Evolutionary conservation across 2,113 vertebrate species (phyloP), one percentile per base, ranked within the genome.

Genomic region (Rynchops niger): DNA sequence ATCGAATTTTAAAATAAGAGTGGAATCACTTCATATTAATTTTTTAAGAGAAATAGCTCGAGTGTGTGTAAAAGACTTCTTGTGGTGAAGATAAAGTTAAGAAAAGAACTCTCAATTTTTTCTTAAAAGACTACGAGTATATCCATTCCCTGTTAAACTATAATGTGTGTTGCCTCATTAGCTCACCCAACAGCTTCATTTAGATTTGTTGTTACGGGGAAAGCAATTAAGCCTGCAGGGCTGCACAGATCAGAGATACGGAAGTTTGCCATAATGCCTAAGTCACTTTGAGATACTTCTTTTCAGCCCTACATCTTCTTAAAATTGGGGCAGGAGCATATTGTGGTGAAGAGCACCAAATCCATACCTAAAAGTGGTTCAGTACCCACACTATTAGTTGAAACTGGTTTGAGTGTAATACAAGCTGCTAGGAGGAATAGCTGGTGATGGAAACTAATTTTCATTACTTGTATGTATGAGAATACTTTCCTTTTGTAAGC

Each of bases 221-320:
- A 86, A 62, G 72, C 89, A 90, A 73, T 92, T 95, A 96, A 95
- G 62, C 82, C 76, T 91, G n/a, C 71, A 73, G 78, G 77, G 52
- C 91, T 90, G 45, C 73, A 74, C 49, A 91, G 77, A 91, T 93
- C 83, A 95, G 76, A 95, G 58, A 76, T 90, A 49, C 94, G 76
- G 91, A 96, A 93, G 88, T 95, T 95, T 94, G 56, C 61, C 70
- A 19, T 92, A 61, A 76, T 67, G 52, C 87, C 69, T 70, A 53
- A 79, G 74, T 88, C 38, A 13, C 63, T 63, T 3, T 53, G 56
- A 88, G 36, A 58, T 53, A 56, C 11, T 92, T 90, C 34, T 79
- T 92, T 95, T 90, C 47, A 86, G 70, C 50, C 53, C 19, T 42
- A 32, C 34, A 53, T 66, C 25, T 27, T 91, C 50, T 52, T 93